phyloP scores from a whole-genome alignment of 1,140 invertebrate genomes.

The Physella acuta region DNA sequence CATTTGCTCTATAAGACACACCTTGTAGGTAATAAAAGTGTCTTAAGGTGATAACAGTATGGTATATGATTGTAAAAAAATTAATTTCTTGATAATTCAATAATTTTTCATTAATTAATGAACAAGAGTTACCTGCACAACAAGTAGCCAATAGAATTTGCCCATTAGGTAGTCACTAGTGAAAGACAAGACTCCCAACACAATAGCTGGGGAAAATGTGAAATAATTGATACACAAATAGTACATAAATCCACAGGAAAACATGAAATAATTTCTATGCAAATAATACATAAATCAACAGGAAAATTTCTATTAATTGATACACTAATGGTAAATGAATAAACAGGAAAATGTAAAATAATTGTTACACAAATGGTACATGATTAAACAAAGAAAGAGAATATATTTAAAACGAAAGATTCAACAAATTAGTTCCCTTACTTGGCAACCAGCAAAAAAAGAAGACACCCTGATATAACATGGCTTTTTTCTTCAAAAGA shows the following conservation, averaged over 20 bases:
- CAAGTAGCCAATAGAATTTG: slow-evolving; percentile 24
- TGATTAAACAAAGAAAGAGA: neutral
- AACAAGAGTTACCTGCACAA: slow-evolving; percentile 28
- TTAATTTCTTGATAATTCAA: neutral
- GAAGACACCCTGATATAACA: slow-evolving; percentile 34
- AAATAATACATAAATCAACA: neutral
- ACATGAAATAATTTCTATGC: neutral
- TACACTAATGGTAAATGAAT: neutral
- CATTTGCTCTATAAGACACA: neutral
- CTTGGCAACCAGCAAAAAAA: slow-evolving; percentile 36
- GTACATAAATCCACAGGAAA: too few relatives aligned
- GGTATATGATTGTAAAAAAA: neutral
- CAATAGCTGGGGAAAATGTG: slow-evolving; percentile 23
- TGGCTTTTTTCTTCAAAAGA: slow-evolving; percentile 30
- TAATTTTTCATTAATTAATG: neutral
- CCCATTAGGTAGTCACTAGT: slow-evolving; percentile 17
- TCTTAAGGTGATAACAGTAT: neutral
- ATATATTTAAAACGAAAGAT: neutral
- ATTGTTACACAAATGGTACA: neutral
- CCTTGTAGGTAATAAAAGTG: neutral
- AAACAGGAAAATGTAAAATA: neutral
- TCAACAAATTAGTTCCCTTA: slow-evolving; percentile 26
- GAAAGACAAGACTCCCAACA: slow-evolving; percentile 25
- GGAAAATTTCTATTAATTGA: neutral
- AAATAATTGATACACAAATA: too few relatives aligned